Evolutionary conservation across 2,888 invertebrate genomes (phyloP), one percentile per base, ranked within the genome.

Genomic region (Sylvicola cinctus): DNA sequence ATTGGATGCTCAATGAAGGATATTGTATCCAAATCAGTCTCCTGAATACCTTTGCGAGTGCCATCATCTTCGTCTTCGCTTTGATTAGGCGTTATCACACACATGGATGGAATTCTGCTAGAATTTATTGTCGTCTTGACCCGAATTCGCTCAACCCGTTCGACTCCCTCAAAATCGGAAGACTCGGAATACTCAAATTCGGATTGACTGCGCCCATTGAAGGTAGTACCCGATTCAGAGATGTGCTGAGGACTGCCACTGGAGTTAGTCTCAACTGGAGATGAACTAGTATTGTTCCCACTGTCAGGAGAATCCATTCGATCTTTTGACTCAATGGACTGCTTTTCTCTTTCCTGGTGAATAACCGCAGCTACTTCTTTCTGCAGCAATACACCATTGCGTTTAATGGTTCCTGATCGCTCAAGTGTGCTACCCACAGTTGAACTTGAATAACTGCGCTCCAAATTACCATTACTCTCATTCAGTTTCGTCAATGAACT

Each of bases 21-120:
- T 17, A 45, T 32, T 29, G 44, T 41, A 39, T 48, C 48, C 15
- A 46, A 34, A 40, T 49, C 44, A 3, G 46, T 48, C 40, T 46
- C 48, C 39, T 43, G n/a, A 13, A 28, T 13, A 8, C 14, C 14
- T 13, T 28, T 13, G n/a, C 28, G 28, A 28, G 4, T 5, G 6
- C 6, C 10, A 13, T 28, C 28, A 42, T 72, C 73, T 52, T 87
- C 87, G 47, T 87, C 87, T 45, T 87, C 87, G 41, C 84, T 85
- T 39, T 78, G 77, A 0, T 76, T 74, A 4, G 87, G 85, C 12
- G 87, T 87, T 33, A 87, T 84, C 3, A 84, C 83, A 55, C 87
- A 88, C 76, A 88, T 80, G 4, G 87, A 85, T 2, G 88, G 88
- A 49, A 88, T 88, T 44, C 87, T 67, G 44, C 80, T 80, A 34